Percentiles rank a stretch among this genome's conserved stretches.
Evolutionary conservation across 2,888 invertebrate species (phyloP).

Genomic region (Pinctada fucata): DNA sequence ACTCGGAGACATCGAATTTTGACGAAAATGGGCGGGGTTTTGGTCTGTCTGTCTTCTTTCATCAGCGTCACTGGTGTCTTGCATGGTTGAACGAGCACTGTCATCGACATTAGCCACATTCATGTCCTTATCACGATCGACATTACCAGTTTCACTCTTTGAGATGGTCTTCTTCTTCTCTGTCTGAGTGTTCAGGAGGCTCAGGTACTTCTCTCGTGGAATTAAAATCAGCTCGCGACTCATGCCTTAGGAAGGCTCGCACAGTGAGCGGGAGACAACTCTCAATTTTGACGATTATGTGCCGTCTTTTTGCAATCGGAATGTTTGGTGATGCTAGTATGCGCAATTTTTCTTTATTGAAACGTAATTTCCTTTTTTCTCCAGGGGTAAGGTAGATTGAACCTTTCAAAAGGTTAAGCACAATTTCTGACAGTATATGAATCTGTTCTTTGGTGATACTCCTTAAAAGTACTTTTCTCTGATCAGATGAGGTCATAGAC

Average conservation of each 20-base stretch:
- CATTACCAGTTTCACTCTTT: too few relatives aligned
- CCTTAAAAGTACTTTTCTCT: background rate
- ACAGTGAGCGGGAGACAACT: background rate
- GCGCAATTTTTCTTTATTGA: background rate
- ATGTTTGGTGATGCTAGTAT: background rate
- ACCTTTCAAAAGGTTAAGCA: slow-evolving; percentile 1
- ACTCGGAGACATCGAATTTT: too few relatives aligned
- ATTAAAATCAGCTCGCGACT: slow-evolving; percentile 13
- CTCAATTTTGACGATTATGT: background rate
- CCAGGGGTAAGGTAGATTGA: background rate
- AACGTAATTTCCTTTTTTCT: background rate
- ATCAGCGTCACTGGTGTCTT: too few relatives aligned
- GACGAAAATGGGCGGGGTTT: too few relatives aligned
- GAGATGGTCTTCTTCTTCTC: too few relatives aligned
- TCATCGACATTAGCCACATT: too few relatives aligned
- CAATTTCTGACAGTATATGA: slow-evolving; percentile 2
- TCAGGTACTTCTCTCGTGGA: slow-evolving; percentile 1
- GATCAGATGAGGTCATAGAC: background rate
- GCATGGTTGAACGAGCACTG: too few relatives aligned
- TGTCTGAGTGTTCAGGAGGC: too few relatives aligned
- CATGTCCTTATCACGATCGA: too few relatives aligned
- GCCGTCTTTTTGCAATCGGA: background rate
- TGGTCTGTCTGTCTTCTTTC: too few relatives aligned
- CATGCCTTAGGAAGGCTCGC: slow-evolving; percentile 5
- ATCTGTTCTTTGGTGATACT: background rate